Percentiles rank a stretch among this genome's conserved stretches.
These are phyloP conservation scores for Drosophila leontia DNA, from an alignment of 1,140 invertebrate genomes.

Conservation along the genomic window DNA sequence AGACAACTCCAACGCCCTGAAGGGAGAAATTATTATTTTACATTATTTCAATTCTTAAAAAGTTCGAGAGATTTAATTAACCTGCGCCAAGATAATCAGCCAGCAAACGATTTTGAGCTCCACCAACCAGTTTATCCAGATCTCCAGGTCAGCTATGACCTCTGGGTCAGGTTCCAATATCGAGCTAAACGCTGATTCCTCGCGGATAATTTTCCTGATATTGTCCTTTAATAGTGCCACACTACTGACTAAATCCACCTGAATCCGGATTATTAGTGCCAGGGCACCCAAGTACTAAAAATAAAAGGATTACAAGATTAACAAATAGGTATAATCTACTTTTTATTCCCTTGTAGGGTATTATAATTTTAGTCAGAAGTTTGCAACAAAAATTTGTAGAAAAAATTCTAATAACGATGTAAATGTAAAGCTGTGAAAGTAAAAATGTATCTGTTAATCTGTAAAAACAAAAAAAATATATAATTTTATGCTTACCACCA, in stretches of 20 bases:
- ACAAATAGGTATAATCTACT: background rate
- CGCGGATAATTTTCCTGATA: background rate
- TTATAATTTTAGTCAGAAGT: too few species aligned
- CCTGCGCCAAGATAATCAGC: background rate
- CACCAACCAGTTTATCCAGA: background rate
- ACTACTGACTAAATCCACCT: background rate
- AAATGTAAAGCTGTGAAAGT: too few species aligned
- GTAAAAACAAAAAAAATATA: too few species aligned
- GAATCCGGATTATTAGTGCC: background rate
- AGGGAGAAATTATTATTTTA: background rate
- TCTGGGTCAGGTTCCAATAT: background rate
- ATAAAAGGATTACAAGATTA: background rate
- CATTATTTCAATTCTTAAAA: background rate
- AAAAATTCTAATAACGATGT: too few species aligned
- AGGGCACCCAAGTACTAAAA: background rate
- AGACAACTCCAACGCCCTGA: background rate
- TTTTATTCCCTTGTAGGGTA: too few species aligned
- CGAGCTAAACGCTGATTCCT: too few species aligned
- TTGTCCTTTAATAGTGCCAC: background rate
- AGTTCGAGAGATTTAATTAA: background rate
- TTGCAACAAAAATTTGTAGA: too few species aligned
- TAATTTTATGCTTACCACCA: background rate
- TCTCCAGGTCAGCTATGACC: background rate
- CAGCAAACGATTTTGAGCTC: background rate
- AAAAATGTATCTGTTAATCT: too few species aligned